phyloP scores from a whole-genome alignment of 1,140 invertebrate species.

The Drosophila pandora region DNA sequence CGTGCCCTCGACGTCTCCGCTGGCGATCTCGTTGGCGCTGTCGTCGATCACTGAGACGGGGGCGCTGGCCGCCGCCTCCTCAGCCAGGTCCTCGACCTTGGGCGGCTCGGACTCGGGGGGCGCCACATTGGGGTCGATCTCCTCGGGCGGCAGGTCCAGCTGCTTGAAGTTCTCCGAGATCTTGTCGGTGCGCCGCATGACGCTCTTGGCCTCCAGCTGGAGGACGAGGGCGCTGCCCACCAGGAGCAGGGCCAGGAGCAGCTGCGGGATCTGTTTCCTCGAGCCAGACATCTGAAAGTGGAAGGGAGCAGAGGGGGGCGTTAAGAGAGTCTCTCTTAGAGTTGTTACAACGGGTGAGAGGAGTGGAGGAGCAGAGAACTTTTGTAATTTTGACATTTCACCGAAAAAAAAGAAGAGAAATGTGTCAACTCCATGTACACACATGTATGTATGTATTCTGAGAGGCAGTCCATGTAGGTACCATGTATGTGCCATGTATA shows the following conservation, averaged over 20 bases:
- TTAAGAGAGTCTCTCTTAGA: not conserved
- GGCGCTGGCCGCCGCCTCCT: slow-evolving; percentile 7
- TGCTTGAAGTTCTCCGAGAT: slow-evolving; percentile 81
- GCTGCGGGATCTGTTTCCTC: slow-evolving; percentile 15
- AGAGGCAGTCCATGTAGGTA: too few species aligned
- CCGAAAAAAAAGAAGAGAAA: not conserved
- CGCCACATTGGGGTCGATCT: slow-evolving; percentile 80
- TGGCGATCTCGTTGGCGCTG: slow-evolving; percentile 62
- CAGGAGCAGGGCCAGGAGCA: slow-evolving; percentile 47
- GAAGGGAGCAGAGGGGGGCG: not conserved
- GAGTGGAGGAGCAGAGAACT: not conserved
- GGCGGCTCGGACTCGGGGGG: slow-evolving; percentile 56
- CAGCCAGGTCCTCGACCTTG: slow-evolving; percentile 33
- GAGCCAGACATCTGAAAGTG: slow-evolving; percentile 45
- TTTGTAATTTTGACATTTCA: not conserved
- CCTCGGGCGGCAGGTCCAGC: slow-evolving; percentile 73
- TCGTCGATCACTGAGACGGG: slow-evolving; percentile 35
- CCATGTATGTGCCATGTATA: not conserved
- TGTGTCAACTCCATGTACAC: too few species aligned
- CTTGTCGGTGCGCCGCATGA: slow-evolving; percentile 72
- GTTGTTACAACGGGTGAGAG: too few species aligned
- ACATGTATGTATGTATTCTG: not conserved
- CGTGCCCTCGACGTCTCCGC: slow-evolving; percentile 28
- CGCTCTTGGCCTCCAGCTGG: slow-evolving; percentile 55
- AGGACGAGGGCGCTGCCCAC: slow-evolving; percentile 25